Evolutionary conservation across 2,888 invertebrate genomes (phyloP).

Genomic region (Drosophila tripunctata): DNA sequence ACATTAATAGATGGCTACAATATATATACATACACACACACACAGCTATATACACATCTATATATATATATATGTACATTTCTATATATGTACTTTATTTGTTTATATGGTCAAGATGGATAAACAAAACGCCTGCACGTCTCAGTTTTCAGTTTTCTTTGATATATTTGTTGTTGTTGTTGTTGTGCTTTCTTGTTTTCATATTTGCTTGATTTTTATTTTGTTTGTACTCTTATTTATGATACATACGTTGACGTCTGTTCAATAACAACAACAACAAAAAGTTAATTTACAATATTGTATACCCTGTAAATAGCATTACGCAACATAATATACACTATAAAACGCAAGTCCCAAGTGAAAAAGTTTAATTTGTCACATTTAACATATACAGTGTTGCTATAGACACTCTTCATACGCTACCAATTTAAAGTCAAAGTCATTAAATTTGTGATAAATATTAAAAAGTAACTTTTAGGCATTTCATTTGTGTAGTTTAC

Average conservation of each 20-base stretch:
- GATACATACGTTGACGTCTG: constrained; percentile 30
- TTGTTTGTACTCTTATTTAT: constrained; percentile 30
- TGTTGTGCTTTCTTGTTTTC: constrained; percentile 29
- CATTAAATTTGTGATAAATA: too few relatives aligned
- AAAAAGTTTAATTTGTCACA: too few relatives aligned
- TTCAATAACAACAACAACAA: constrained; percentile 16
- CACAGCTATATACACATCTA: neutral
- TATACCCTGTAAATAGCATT: constrained; percentile 6
- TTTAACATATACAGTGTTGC: too few relatives aligned
- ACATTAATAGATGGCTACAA: constrained; percentile 2
- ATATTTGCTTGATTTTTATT: neutral
- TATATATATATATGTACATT: neutral
- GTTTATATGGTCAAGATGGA: constrained; percentile 26
- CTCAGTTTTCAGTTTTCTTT: constrained; percentile 20
- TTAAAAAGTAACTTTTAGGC: too few relatives aligned
- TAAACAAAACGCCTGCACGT: constrained; percentile 51
- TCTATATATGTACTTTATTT: neutral
- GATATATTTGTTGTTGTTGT: neutral
- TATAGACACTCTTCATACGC: too few relatives aligned
- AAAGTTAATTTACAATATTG: neutral
- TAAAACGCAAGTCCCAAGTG: too few relatives aligned
- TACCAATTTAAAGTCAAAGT: too few relatives aligned
- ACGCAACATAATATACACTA: too few relatives aligned
- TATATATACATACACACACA: too few relatives aligned
- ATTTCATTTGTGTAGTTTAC: too few relatives aligned